Evolutionary conservation across 2,888 invertebrate species (phyloP).

Genomic region (Drosophila putrida): DNA sequence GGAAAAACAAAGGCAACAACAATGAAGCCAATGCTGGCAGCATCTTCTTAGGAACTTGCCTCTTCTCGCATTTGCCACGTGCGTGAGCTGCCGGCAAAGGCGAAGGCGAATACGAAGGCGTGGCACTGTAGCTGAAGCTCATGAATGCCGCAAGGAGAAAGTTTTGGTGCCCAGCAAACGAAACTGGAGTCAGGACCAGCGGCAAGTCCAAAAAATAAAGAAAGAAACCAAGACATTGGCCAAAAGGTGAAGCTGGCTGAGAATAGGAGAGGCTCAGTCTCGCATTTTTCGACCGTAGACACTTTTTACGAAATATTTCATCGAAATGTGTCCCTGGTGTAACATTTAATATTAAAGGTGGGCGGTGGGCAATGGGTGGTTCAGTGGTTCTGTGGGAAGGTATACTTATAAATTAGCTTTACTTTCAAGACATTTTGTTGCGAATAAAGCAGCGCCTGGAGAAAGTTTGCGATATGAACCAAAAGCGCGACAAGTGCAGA

Average conservation of each 20-base stretch:
- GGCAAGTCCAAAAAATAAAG: slow-evolving; percentile 32
- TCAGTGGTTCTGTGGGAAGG: slow-evolving; percentile 18
- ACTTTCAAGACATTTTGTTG: slow-evolving; percentile 82
- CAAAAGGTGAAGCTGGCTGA: slow-evolving; percentile 46
- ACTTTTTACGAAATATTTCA: slow-evolving; percentile 86
- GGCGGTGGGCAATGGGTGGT: slow-evolving; percentile 45
- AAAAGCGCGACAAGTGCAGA: slow-evolving; percentile 47
- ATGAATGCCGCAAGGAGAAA: slow-evolving; percentile 81
- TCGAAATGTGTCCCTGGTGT: slow-evolving; percentile 86
- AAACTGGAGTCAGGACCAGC: slow-evolving; percentile 47
- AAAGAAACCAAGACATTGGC: slow-evolving; percentile 18
- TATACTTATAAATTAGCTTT: slow-evolving; percentile 83
- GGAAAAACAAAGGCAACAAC: slow-evolving; percentile 58
- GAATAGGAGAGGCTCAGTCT: slow-evolving; percentile 53
- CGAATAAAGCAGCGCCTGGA: slow-evolving; percentile 66
- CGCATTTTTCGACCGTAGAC: slow-evolving; percentile 83
- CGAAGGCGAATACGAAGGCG: slow-evolving; percentile 34
- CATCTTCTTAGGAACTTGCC: slow-evolving; percentile 51
- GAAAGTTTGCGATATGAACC: slow-evolving; percentile 73
- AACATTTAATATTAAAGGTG: slow-evolving; percentile 85
- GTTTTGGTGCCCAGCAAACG: slow-evolving; percentile 63
- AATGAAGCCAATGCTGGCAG: slow-evolving; percentile 48
- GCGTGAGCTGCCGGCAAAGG: slow-evolving; percentile 62
- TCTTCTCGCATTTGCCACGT: slow-evolving; percentile 55
- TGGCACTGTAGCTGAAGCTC: slow-evolving; percentile 44